These are phyloP conservation scores for Petrocephalus microphthalmus DNA, from an alignment of 2,113 vertebrate genomes.

Conservation along the genomic window DNA sequence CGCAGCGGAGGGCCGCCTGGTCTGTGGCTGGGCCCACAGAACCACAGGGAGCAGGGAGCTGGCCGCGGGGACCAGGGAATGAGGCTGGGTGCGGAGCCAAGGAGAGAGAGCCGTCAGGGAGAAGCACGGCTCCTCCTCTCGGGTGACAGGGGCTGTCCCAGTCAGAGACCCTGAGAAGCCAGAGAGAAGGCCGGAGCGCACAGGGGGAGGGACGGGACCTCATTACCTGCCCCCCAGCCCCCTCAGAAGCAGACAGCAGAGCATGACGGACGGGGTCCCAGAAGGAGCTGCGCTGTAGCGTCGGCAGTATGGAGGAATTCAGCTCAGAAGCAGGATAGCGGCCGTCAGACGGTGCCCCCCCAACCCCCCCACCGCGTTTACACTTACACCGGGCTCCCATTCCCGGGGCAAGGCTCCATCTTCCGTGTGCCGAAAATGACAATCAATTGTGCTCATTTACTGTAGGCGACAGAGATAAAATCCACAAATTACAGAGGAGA, in stretches of 20 bases:
- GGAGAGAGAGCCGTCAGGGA: not conserved
- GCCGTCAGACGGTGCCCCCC: not conserved
- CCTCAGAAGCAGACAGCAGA: not conserved
- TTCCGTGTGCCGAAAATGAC: not conserved
- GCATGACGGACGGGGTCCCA: not conserved
- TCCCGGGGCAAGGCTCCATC: not conserved
- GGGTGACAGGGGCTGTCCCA: not conserved
- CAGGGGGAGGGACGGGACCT: not conserved
- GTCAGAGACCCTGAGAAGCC: not conserved
- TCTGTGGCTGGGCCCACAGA: not conserved
- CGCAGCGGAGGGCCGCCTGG: too few relatives aligned
- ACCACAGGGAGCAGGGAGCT: not conserved
- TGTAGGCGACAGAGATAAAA: not conserved
- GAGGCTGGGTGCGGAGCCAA: not conserved
- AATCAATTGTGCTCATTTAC: conserved; percentile 12
- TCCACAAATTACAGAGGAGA: conserved; percentile 2
- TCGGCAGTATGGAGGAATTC: not conserved
- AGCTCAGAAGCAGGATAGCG: not conserved
- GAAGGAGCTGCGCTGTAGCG: not conserved
- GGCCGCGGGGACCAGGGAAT: not conserved
- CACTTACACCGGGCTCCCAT: not conserved
- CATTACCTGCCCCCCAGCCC: not conserved
- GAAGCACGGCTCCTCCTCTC: not conserved
- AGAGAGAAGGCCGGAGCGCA: too few relatives aligned
- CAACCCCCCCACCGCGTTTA: not conserved